Evolutionary conservation across 2,113 vertebrate genomes (phyloP).

Genomic region (Columba livia): DNA sequence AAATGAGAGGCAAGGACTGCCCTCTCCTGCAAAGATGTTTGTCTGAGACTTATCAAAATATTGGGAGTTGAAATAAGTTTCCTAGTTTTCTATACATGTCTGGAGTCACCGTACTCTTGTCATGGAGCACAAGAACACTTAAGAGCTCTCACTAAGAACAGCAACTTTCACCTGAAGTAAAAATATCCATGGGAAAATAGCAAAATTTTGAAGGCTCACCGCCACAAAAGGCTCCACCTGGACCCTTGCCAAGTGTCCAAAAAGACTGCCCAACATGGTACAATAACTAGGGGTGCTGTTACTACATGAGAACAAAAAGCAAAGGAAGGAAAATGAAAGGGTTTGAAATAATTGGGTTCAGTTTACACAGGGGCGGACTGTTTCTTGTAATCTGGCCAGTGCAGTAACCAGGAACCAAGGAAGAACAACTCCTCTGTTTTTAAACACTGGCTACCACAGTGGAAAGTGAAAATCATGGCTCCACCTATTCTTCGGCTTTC

Average conservation of each 20-base stretch:
- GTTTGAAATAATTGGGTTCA: not conserved
- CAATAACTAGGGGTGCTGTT: not conserved
- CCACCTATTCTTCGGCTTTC: constrained; percentile 18
- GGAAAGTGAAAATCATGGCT: constrained; percentile 39
- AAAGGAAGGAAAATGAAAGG: not conserved
- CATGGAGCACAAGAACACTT: not conserved
- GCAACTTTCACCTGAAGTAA: not conserved
- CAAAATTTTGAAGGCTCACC: not conserved
- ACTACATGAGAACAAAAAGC: not conserved
- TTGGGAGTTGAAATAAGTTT: not conserved
- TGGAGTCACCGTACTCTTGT: not conserved
- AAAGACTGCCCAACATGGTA: not conserved
- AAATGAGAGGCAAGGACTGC: not conserved
- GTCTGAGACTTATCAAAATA: not conserved
- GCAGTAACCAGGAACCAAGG: not conserved
- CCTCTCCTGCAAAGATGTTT: not conserved
- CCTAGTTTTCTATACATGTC: not conserved
- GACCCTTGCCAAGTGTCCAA: not conserved
- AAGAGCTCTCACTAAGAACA: not conserved
- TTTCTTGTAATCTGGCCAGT: not conserved
- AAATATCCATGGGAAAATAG: not conserved
- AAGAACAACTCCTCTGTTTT: constrained; percentile 36
- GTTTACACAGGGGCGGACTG: not conserved
- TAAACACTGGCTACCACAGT: not conserved
- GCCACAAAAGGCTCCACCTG: not conserved